phyloP scores from a whole-genome alignment of 2,888 invertebrate genomes.

The Sturmia bella region DNA sequence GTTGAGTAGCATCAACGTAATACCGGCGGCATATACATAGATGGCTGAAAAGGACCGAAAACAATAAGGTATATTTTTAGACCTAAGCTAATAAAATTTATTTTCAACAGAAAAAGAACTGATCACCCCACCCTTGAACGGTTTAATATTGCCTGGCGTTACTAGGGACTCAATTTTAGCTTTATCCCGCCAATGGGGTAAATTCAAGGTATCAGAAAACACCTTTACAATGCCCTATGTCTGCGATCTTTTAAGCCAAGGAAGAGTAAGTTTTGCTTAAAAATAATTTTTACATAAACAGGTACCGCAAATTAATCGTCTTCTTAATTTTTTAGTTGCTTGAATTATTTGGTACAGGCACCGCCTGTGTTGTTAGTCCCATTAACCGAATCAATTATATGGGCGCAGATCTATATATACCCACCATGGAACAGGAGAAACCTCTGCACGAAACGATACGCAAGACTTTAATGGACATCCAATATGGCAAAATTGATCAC shows the following conservation, averaged over 20 bases:
- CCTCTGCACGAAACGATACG: slow-evolving; percentile 89
- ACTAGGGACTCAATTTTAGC: slow-evolving; percentile 94
- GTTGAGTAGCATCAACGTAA: too few relatives aligned
- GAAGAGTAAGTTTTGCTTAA: slow-evolving; percentile 87
- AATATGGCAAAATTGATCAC: slow-evolving; percentile 92
- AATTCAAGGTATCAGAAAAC: slow-evolving; percentile 91
- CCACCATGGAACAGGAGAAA: slow-evolving; percentile 88
- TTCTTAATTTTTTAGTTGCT: slow-evolving; percentile 85
- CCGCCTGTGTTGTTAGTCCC: slow-evolving; percentile 97
- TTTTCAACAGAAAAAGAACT: slow-evolving; percentile 89
- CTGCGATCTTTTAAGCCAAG: slow-evolving; percentile 87
- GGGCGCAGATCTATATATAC: slow-evolving; percentile 86
- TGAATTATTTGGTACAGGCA: slow-evolving; percentile 99
- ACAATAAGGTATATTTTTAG: neutral
- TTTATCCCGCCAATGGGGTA: slow-evolving; percentile 91
- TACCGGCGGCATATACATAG: too few relatives aligned
- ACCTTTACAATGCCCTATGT: slow-evolving; percentile 92
- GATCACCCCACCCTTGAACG: slow-evolving; percentile 95
- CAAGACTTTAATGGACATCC: slow-evolving; percentile 92
- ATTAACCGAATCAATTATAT: slow-evolving; percentile 92
- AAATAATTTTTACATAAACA: neutral
- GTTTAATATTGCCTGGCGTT: slow-evolving; percentile 97
- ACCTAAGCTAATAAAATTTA: neutral
- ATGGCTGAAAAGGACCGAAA: neutral
- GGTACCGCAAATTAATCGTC: neutral